Evolutionary conservation across 2,113 vertebrate genomes (phyloP), one percentile per base, ranked within the genome.

Genomic region (Thalassarche chlororhynchos): DNA sequence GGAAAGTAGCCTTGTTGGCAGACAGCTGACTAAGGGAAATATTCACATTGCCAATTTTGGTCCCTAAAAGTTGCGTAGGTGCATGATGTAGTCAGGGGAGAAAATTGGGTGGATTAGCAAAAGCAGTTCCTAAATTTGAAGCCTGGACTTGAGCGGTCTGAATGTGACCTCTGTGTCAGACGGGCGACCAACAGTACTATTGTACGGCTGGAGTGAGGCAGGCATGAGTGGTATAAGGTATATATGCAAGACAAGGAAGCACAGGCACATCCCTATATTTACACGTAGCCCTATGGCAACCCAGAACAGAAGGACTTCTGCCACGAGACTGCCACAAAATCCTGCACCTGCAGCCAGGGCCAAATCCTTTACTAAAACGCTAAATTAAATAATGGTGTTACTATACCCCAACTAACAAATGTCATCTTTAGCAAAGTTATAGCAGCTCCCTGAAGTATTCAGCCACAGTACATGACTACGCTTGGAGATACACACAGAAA

Each of bases 161-260:
- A 68, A 55, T n/a, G 14, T 31, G n/a, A 66, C 52, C 14, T 49
- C 52, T 66, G 3, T 19, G 12, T 36, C 8, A 6, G 40, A 42
- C 26, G 38, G 32, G 12, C 0, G 1, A 34, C 23, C 2, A 2
- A 17, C 4, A 31, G 26, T 25, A 12, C 44, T 23, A 4, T 17
- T 44, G 14, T 36, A 34, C 13, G 18, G 23, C 17, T 47, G 6
- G 18, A 20, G 19, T 65, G 24, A 70, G 38, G 12, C 55, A 70
- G 34, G 5, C 13, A 18, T 5, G 38, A 25, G 18, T 11, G 7
- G 6, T 25, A 8, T 60, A 60, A 76, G 23, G 46, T 42, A n/a
- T 23, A 42, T 2, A 13, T 0, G 0, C 21, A 49, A 58, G 21
- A 13, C 1, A 1, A 42, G 44, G 18, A 60, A 16, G 12, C 12